Evolutionary conservation across 2,888 invertebrate species (phyloP).

Genomic region (Drosophila pseudotalamancana): DNA sequence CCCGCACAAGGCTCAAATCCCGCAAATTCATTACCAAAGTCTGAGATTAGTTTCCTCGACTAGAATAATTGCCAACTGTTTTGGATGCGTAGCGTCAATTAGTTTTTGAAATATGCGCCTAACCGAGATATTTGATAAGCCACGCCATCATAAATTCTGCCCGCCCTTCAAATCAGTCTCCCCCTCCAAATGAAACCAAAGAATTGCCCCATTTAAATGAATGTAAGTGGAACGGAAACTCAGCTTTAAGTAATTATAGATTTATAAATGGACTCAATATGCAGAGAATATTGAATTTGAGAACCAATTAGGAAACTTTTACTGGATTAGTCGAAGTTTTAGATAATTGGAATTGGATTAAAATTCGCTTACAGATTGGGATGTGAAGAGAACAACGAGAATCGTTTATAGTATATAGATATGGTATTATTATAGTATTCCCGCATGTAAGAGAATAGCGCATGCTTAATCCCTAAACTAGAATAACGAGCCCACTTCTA

Average conservation of each 20-base stretch:
- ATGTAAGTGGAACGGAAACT: neutral
- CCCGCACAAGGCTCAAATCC: slow-evolving; percentile 51
- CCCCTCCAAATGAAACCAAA: too few species aligned
- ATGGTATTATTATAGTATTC: too few species aligned
- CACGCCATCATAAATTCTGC: slow-evolving; percentile 28
- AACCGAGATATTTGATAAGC: slow-evolving; percentile 42
- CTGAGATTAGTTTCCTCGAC: slow-evolving; percentile 68
- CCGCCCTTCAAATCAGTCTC: neutral
- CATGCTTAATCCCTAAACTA: too few species aligned
- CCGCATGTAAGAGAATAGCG: too few species aligned
- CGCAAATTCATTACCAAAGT: slow-evolving; percentile 61
- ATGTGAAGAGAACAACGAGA: too few species aligned
- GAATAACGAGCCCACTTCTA: too few species aligned
- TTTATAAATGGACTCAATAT: neutral
- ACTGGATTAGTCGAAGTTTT: too few species aligned
- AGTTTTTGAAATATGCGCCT: slow-evolving; percentile 50
- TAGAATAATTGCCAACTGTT: slow-evolving; percentile 52
- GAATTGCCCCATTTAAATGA: neutral
- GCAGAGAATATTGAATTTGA: neutral
- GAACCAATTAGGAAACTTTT: too few species aligned
- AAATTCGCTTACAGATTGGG: too few species aligned
- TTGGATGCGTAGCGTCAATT: slow-evolving; percentile 44
- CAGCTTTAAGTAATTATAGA: neutral
- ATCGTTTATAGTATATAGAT: too few species aligned
- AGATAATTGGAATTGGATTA: too few species aligned